phyloP scores from a whole-genome alignment of 2,797 vertebrate species.

The Prionace glauca region DNA sequence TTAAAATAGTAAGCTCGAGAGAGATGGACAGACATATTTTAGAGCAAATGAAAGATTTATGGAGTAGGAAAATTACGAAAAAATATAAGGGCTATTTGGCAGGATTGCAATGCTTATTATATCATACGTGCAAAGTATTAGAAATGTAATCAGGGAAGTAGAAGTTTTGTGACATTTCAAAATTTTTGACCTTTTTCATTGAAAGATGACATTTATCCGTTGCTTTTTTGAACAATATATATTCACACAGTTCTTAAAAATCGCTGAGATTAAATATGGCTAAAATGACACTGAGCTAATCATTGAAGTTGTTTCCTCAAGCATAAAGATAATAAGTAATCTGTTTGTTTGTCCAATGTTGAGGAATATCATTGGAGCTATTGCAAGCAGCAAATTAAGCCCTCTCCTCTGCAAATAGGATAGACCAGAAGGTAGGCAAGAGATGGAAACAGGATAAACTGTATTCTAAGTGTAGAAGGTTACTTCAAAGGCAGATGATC shows the following conservation, averaged over 20 bases:
- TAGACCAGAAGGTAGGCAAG: neutral
- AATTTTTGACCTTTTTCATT: neutral
- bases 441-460: neutral
- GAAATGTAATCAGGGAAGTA: neutral
- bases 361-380: too few relatives aligned
- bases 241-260: neutral
- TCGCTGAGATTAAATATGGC: neutral
- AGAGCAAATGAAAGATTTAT: neutral
- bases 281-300: neutral
- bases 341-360: too few relatives aligned
- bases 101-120: neutral
- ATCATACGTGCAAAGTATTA: neutral
- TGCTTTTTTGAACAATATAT: neutral
- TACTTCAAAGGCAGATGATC: neutral
- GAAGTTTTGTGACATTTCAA: neutral
- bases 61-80: neutral
- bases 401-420: too few relatives aligned
- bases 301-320: neutral
- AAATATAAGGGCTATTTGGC: neutral
- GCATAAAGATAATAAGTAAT: neutral
- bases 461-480: neutral
- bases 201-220: neutral
- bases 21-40: neutral
- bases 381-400: too few relatives aligned
- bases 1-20: neutral